Evolutionary conservation across 2,797 vertebrate species (phyloP), one percentile per base, ranked within the genome.

Genomic region (Sciurus carolinensis): DNA sequence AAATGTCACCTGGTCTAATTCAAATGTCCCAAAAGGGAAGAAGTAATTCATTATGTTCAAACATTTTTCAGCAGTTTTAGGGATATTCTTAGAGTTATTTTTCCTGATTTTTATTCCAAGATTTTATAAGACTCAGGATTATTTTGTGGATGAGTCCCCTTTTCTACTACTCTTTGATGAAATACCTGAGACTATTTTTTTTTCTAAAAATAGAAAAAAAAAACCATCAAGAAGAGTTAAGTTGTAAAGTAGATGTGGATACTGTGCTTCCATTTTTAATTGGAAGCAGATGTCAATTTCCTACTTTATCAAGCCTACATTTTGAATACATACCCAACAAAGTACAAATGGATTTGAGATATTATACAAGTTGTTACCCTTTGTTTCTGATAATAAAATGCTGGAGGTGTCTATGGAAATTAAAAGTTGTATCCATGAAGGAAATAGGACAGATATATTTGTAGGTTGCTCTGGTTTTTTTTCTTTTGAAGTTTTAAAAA

Each of bases 381-480:
- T 91, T 85, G 66, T 96, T 97, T 98, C 97, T 94, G 82, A 87
- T 73, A 90, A 95, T 96, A 88, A 90, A 95, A 52, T 77, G 5
- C 54, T 73, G 91, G 42, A 64, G 33, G 52, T 30, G 88, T 87
- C 81, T 73, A 36, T 89, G 75, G 44, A 94, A 90, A 94, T 79
- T 90, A 95, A 88, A 69, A 92, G 72, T 91, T 95, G n/a, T 84
- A 57, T 54, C 93, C 88, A 14, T 87, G 92, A 84, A 96, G 26
- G 59, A 36, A 47, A 69, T 66, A 76, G 87, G 39, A 93, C 62
- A 96, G 36, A 95, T 95, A 75, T 97, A 26, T 0, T 3, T n/a
- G 86, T 9, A 47, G 52, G 42, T 52, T 97, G 77, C 79, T 87
- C 4, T 97, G 33, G 3, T 77, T 96, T 73, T 95, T 90, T 91